Conservation (phyloP, 2,888 invertebrate species). For the Rhorus exstirpatorius region DNA sequence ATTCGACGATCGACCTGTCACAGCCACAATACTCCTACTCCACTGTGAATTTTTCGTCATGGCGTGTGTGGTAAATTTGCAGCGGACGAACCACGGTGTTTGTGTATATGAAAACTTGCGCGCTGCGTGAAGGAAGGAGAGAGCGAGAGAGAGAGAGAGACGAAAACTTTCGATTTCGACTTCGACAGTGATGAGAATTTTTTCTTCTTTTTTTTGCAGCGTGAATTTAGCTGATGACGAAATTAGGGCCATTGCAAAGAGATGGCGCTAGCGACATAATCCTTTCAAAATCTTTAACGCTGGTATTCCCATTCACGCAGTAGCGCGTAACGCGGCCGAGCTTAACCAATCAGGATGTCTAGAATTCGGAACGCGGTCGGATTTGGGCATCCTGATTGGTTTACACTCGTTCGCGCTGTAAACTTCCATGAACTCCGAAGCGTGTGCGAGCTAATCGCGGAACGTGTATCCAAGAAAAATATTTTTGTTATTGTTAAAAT, state of each 20-base stretch:
- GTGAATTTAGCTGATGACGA: not conserved
- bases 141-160: not conserved
- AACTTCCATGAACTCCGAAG: no score
- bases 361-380: no score
- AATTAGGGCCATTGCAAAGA: not conserved
- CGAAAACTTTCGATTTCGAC: slow-evolving; percentile 24
- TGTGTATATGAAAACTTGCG: slow-evolving; percentile 61
- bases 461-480: no score
- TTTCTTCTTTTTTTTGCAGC: not conserved
- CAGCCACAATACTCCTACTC: slow-evolving; percentile 79
- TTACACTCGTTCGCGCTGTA: no score
- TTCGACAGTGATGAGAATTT: slow-evolving; percentile 14
- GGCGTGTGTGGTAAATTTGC: slow-evolving; percentile 74
- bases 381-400: no score
- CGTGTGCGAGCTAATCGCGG: no score
- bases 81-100: slow-evolving; percentile 72
- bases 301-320: no score
- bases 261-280: no score
- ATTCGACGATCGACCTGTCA: slow-evolving; percentile 79
- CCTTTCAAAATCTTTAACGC: no score
- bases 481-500: no score
- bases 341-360: no score
- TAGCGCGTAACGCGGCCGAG: no score
- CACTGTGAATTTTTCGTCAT: slow-evolving; percentile 79
- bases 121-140: slow-evolving; percentile 48